Base-by-base conservation (phyloP, 2,888 invertebrate species). In the Campoplex capitator region DNA sequence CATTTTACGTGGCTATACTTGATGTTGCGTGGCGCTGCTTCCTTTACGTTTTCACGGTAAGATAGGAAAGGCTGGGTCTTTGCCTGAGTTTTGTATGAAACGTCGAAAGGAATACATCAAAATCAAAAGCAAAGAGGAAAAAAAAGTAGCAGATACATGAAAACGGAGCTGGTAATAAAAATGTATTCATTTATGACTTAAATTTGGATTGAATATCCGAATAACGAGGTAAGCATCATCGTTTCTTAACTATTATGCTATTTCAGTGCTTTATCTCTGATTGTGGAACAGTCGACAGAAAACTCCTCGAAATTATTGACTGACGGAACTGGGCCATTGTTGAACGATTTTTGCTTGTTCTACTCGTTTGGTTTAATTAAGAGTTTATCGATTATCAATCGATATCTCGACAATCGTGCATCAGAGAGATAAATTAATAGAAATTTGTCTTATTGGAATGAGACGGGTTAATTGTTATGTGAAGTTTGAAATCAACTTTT, bases 1-100 rank as follows among this genome's bases (percentile, higher is more conserved):
- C 45, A 54, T 58, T 73, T 67, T 35, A n/a, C 35, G 38, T 42
- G 28, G 78, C 70, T 38, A 23, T 38, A 78, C 38, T 68, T 23
- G 54, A 78, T 68, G 78, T 78, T 54, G 78, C 56, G 68, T 67
- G 68, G 67, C 68, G 9, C 45, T 51, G 42, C 54, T 68, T 35
- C 54, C 56, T 79, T 79, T 58, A 71, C 56, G n/a, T 42, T 79
- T 23, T 48, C 38, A 68, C 67, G 28, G 13, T 67, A 9, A 67
- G 54, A 16, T 58, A 11, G 68, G 56, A 42, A 23, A 42, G 9
- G 42, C 42, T 42, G 42, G 42, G 9, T 54, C 45, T 71, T n/a
- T 71, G 45, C 13, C 32, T 54, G 56, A 70, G 42, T 56, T 79
- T 8, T 18, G 28, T 45, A 32, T 58, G 58, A 32, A n/a, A 58